Evolutionary conservation across 2,888 invertebrate genomes (phyloP).

Genomic region (Dasypogon diadema): DNA sequence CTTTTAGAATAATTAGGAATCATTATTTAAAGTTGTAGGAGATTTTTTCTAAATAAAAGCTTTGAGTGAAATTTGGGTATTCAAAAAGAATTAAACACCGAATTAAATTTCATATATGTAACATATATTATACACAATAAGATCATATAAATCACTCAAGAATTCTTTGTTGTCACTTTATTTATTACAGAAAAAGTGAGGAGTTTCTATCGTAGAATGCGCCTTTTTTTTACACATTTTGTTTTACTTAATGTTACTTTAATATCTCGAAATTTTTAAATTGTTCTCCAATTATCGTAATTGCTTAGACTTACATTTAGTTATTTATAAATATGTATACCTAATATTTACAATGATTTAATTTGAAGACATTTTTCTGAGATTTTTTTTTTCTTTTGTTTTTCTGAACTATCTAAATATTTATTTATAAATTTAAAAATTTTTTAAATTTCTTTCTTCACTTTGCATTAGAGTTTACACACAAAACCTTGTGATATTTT

Average conservation of each 20-base stretch:
- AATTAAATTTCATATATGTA: conserved; percentile 52
- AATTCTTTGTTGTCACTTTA: conserved; percentile 46
- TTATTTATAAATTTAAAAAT: conserved; percentile 34
- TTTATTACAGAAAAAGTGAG: conserved; percentile 28
- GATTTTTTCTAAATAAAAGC: too few relatives aligned
- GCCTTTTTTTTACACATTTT: conserved; percentile 19
- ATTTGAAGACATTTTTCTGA: conserved; percentile 40
- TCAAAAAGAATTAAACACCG: background rate
- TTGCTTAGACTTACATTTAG: conserved; percentile 15
- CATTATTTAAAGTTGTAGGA: too few relatives aligned
- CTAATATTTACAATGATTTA: conserved; percentile 36
- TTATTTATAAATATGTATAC: conserved; percentile 45
- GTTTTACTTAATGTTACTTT: conserved; percentile 25
- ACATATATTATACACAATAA: conserved; percentile 57
- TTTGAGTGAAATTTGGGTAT: too few relatives aligned
- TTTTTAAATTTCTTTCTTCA: conserved; percentile 40
- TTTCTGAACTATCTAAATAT: conserved; percentile 55
- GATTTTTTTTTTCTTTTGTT: conserved; percentile 31
- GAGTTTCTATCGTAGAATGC: background rate
- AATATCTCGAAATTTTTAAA: background rate
- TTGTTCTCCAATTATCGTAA: conserved; percentile 1
- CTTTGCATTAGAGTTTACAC: too few relatives aligned
- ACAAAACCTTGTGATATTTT: too few relatives aligned
- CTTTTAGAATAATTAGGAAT: too few relatives aligned
- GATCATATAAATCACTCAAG: conserved; percentile 56